Conservation (phyloP, 2,888 invertebrate species). For the Dendrolimus pini region DNA sequence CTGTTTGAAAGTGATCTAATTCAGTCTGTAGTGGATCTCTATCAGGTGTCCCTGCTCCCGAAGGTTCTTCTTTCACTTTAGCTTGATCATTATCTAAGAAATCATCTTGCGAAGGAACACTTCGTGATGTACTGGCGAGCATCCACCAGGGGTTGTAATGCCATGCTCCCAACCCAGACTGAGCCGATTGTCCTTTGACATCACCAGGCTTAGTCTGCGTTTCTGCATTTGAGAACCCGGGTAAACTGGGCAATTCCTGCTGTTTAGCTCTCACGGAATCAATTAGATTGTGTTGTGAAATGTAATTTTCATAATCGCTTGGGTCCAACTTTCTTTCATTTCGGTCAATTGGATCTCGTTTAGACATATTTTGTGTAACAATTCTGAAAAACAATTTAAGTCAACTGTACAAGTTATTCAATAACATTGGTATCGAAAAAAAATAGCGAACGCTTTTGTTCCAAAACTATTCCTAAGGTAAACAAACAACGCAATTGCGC, state of each 20-base stretch:
- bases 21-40: conserved; percentile 58
- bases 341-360: conserved; percentile 65
- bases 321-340: conserved; percentile 67
- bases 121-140: conserved; percentile 68
- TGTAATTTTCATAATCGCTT: conserved; percentile 68
- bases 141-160: conserved; percentile 76
- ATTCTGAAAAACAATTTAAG: conserved; percentile 22
- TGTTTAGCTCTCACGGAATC: conserved; percentile 60
- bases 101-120: conserved; percentile 62
- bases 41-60: conserved; percentile 59
- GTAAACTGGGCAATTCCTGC: conserved; percentile 68
- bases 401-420: too few relatives aligned
- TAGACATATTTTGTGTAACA: conserved; percentile 54
- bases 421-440: conserved; percentile 14
- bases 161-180: conserved; percentile 63
- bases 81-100: conserved; percentile 63
- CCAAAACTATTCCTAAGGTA: conserved; percentile 23
- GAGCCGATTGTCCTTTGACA: conserved; percentile 54
- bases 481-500: conserved; percentile 70
- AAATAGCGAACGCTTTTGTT: conserved; percentile 2
- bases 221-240: conserved; percentile 71
- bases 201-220: conserved; percentile 71
- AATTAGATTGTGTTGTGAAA: conserved; percentile 70
- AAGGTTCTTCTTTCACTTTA: conserved; percentile 67
- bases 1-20: conserved; percentile 49